phyloP scores from a whole-genome alignment of 2,888 invertebrate genomes.

The Sthenelais limicola region DNA sequence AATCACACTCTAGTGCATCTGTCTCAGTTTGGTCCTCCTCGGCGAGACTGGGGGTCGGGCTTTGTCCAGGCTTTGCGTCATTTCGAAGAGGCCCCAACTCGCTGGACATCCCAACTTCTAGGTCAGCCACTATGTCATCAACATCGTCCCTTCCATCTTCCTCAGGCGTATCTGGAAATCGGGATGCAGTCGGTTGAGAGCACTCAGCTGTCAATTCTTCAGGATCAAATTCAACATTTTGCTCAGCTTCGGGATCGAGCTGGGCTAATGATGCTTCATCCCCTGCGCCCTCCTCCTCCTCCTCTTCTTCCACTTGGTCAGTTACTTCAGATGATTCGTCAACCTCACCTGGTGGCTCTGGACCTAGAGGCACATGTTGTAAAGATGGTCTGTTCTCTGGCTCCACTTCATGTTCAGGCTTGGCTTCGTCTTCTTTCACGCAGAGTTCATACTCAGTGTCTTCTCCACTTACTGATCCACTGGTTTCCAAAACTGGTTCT shows the following conservation, averaged over 20 bases:
- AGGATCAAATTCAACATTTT: not conserved
- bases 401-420: not conserved
- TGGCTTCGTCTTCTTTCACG: not conserved
- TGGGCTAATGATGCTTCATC: not conserved
- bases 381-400: not conserved
- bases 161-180: not conserved
- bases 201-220: no score
- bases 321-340: not conserved
- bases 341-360: not conserved
- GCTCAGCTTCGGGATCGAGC: not conserved
- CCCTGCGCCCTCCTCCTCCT: not conserved
- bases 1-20: not conserved
- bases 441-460: not conserved
- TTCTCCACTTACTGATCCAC: not conserved
- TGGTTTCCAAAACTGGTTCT: not conserved
- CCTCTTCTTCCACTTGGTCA: not conserved
- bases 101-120: not conserved
- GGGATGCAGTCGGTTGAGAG: no score
- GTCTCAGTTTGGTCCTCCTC: constrained; percentile 25
- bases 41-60: constrained; percentile 2
- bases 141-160: not conserved
- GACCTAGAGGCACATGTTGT: not conserved
- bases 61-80: not conserved
- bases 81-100: not conserved
- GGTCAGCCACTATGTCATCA: not conserved